Evolutionary conservation across 2,113 vertebrate genomes (phyloP), one percentile per base, ranked within the genome.

Genomic region (Lycaon pictus): DNA sequence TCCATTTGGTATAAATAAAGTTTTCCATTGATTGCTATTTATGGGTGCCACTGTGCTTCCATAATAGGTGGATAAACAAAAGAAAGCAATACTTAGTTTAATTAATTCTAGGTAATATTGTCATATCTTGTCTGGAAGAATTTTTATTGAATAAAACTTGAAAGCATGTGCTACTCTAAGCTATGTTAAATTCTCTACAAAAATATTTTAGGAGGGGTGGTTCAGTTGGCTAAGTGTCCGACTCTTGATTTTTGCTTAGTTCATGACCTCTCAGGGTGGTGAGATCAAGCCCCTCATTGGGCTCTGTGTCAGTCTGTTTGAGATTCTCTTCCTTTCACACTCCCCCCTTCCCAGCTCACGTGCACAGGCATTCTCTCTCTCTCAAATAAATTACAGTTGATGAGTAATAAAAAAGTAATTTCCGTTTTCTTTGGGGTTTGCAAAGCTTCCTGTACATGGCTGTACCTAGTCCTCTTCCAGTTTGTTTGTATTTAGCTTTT

Each of bases 401-500:
- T 92, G 55, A 93, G 60, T 87, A 53, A 86, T 81, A 96, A 53
- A 89, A 93, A 96, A 76, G 12, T 82, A 87, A 85, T 95, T 97
- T 96, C 55, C 88, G 10, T 95, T 85, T 95, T 56, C 79, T 96
- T 95, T 89, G 89, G 55, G 32, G 55, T 93, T 96, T 83, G 35
- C 71, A 94, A 4, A 65, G 32, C 35, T 97, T 95, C 9, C 16
- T 96, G 17, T 96, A 97, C 58, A 74, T 95, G 88, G 15, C 63
- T 95, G 71, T 95, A 95, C 29, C 77, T 74, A 51, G 89, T 97
- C 29, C 29, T 88, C 27, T 93, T 85, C 43, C 17, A 80, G 60
- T 72, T 91, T 96, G 48, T 93, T 56, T 97, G 90, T 98, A 69
- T 67, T 95, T 97, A 95, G 88, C 67, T 95, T 93, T 97, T 25